These are phyloP conservation scores for Euura saliciscinereae DNA, from an alignment of 1,140 invertebrate species.

Conservation along the genomic window DNA sequence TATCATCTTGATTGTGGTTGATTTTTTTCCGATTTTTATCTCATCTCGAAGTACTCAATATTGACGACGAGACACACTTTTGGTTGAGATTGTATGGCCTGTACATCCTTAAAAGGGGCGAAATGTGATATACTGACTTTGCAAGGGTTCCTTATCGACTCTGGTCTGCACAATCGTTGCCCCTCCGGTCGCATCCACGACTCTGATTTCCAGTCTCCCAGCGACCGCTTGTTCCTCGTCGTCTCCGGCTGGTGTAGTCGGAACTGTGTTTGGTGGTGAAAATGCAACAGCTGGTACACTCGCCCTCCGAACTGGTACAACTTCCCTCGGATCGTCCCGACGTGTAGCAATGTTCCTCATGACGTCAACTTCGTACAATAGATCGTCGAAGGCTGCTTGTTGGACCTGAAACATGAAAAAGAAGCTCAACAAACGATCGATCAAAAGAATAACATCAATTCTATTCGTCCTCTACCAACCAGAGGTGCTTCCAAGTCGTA, in stretches of 20 bases:
- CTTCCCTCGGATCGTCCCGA: constrained; percentile 41
- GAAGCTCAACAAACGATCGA: constrained; percentile 14
- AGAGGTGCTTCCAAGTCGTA: constrained; percentile 68
- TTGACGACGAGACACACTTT: too few relatives aligned
- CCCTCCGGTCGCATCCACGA: constrained; percentile 64
- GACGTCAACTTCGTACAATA: constrained; percentile 81
- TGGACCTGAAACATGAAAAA: constrained; percentile 63
- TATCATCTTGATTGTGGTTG: too few relatives aligned
- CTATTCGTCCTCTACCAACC: constrained; percentile 37
- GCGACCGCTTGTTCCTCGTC: constrained; percentile 69
- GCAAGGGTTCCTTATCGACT: constrained; percentile 53
- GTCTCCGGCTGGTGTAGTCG: constrained; percentile 42
- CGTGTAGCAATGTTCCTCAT: constrained; percentile 76
- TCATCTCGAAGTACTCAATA: too few relatives aligned
- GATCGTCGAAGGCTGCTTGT: constrained; percentile 85
- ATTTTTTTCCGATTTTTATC: too few relatives aligned
- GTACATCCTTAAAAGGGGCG: too few relatives aligned
- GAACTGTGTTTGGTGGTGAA: constrained; percentile 28
- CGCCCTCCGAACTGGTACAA: constrained; percentile 35
- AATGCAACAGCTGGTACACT: constrained; percentile 50
- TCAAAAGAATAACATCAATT: not conserved
- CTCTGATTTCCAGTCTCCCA: constrained; percentile 80
- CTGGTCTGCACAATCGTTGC: constrained; percentile 58
- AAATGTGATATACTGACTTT: constrained; percentile 37
- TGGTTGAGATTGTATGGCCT: too few relatives aligned